Percentiles rank a stretch among this genome's conserved stretches.
Evolutionary conservation across 2,888 invertebrate species (phyloP).

Genomic region (Brachyopa scutellaris): DNA sequence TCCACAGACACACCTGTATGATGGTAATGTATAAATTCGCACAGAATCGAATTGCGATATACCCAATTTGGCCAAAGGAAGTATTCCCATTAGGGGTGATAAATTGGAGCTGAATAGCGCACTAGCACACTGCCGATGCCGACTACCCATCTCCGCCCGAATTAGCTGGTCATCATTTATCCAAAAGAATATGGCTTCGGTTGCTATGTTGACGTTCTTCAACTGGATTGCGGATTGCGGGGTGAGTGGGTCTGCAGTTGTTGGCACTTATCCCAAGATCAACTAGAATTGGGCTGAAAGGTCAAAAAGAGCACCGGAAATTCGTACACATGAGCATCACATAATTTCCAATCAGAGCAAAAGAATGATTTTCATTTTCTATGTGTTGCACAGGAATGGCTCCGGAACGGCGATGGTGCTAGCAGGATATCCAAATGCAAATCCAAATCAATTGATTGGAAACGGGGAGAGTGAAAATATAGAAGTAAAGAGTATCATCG

Average conservation of each 20-base stretch:
- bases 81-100: slow-evolving; percentile 63
- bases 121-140: not conserved
- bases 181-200: slow-evolving; percentile 2
- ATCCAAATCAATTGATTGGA: slow-evolving; percentile 6
- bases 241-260: not conserved
- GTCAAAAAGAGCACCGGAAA: slow-evolving; percentile 17
- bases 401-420: not conserved
- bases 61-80: slow-evolving; percentile 59
- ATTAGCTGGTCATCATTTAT: slow-evolving; percentile 32
- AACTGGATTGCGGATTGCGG: not conserved
- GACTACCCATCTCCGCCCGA: not conserved
- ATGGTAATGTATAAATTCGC: slow-evolving; percentile 36
- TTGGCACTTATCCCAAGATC: slow-evolving; percentile 2
- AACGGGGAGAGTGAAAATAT: not conserved
- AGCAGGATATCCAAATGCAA: no score
- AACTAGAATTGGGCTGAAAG: not conserved
- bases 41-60: slow-evolving; percentile 50
- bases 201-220: slow-evolving; percentile 11
- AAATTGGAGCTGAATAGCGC: slow-evolving; percentile 50
- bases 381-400: not conserved
- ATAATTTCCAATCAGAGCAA: slow-evolving; percentile 33
- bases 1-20: not conserved
- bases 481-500: not conserved
- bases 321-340: slow-evolving; percentile 26
- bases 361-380: slow-evolving; percentile 38